These are phyloP conservation scores for Cordylochernes scorpioides DNA, from an alignment of 2,888 invertebrate genomes.

Conservation along the genomic window DNA sequence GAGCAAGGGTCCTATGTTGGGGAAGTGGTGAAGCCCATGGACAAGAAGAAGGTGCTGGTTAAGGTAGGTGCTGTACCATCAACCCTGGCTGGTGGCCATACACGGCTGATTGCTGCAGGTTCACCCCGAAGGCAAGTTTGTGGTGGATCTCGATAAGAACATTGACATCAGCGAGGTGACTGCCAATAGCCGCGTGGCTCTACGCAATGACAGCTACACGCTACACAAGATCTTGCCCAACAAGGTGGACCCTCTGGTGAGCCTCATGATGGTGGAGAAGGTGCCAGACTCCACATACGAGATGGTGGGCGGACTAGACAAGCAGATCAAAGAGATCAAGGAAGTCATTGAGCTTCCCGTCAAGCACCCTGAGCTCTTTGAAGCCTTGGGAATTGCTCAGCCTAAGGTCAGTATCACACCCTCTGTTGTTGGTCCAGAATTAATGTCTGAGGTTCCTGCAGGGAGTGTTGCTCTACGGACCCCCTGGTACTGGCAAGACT, in stretches of 20 bases:
- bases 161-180: slow-evolving; percentile 94
- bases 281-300: slow-evolving; percentile 99
- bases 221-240: slow-evolving; percentile 95
- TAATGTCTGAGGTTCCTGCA: slow-evolving; percentile 1
- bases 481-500: slow-evolving; percentile 87
- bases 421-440: background rate
- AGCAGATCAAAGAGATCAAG: slow-evolving; percentile 98
- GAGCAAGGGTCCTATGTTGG: slow-evolving; percentile 99
- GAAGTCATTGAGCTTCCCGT: slow-evolving; percentile 98
- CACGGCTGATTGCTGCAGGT: slow-evolving; percentile 31
- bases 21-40: slow-evolving; percentile 98
- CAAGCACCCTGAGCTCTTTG: slow-evolving; percentile 97
- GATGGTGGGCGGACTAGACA: slow-evolving; percentile 97
- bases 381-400: slow-evolving; percentile 92
- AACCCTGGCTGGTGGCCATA: too few species aligned
- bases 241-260: slow-evolving; percentile 83
- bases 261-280: slow-evolving; percentile 99
- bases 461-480: slow-evolving; percentile 76
- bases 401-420: slow-evolving; percentile 31
- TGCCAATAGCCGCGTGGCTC: slow-evolving; percentile 84
- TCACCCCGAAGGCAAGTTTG: slow-evolving; percentile 97
- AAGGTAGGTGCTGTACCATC: slow-evolving; percentile 38
- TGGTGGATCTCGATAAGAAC: slow-evolving; percentile 94
- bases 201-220: slow-evolving; percentile 92
- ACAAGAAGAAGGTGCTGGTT: slow-evolving; percentile 95